A percentile compares a stretch with the other conserved stretches of the same genome.
phyloP scores from a whole-genome alignment of 2,113 vertebrate genomes.

The Odocoileus virginianus region DNA sequence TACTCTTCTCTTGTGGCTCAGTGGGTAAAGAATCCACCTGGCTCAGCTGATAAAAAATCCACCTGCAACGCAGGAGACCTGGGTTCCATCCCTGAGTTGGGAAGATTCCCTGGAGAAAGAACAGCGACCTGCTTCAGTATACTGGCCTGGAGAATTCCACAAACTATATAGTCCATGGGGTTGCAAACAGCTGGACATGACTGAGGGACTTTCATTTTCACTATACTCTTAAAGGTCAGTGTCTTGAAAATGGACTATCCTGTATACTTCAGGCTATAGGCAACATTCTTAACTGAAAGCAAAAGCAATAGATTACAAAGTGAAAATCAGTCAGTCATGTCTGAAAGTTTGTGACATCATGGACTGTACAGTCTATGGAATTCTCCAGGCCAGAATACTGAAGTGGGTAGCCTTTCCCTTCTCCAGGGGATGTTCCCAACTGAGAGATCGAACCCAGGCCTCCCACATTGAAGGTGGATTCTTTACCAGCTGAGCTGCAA shows the following conservation, averaged over 20 bases:
- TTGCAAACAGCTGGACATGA: neutral
- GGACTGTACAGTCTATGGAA: neutral
- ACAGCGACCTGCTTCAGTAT: neutral
- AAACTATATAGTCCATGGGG: neutral
- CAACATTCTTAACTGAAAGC: neutral
- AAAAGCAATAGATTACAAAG: neutral
- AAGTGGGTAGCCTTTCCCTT: neutral
- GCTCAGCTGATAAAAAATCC: neutral
- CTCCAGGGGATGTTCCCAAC: neutral
- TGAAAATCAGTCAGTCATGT: neutral
- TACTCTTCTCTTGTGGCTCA: neutral
- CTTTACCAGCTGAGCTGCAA: neutral
- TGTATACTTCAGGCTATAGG: neutral
- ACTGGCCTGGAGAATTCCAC: neutral
- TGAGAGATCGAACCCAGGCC: neutral
- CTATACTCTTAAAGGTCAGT: neutral
- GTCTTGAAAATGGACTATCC: neutral
- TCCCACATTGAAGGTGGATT: neutral
- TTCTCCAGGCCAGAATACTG: neutral
- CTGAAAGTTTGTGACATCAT: neutral
- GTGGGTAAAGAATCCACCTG: neutral
- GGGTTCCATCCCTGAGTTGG: rapidly evolving
- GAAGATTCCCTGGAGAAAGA: neutral
- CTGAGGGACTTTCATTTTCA: neutral
- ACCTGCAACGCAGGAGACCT: rapidly evolving